phyloP scores from a whole-genome alignment of 2,113 vertebrate species.

The Vanacampus margaritifer region DNA sequence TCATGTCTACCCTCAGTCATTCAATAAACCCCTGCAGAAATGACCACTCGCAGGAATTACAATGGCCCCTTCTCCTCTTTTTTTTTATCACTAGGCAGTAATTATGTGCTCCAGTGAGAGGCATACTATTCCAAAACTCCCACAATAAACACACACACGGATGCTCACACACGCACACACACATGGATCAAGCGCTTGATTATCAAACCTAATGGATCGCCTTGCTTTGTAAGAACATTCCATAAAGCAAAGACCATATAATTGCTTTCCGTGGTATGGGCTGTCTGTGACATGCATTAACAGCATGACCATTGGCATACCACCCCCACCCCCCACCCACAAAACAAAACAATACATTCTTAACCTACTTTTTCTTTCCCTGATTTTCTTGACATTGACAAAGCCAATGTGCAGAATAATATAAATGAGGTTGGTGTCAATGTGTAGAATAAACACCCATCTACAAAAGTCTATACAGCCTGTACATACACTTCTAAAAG shows the following conservation, averaged over 20 bases:
- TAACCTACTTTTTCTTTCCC: constrained; percentile 6
- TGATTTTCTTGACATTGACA: not conserved
- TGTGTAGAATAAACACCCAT: not conserved
- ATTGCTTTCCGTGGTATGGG: constrained; percentile 48
- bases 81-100: constrained; percentile 60
- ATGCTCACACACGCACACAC: constrained; percentile 17
- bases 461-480: not conserved
- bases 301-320: constrained; percentile 1
- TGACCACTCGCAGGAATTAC: constrained; percentile 30
- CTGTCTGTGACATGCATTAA: constrained; percentile 24
- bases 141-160: constrained; percentile 2
- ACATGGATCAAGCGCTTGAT: constrained; percentile 37
- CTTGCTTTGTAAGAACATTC: constrained; percentile 59
- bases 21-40: constrained; percentile 43
- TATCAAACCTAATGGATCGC: constrained; percentile 54
- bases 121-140: constrained; percentile 15
- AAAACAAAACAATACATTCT: not conserved
- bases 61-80: constrained; percentile 48
- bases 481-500: not conserved
- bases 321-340: no score
- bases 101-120: constrained; percentile 58
- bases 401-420: not conserved
- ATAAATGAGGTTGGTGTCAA: not conserved
- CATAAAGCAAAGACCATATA: constrained; percentile 50
- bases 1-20: constrained; percentile 40